A percentile compares a stretch with the other conserved stretches of the same genome.
These are phyloP conservation scores for Drosophila insularis DNA, from an alignment of 1,140 invertebrate species.

Conservation along the genomic window DNA sequence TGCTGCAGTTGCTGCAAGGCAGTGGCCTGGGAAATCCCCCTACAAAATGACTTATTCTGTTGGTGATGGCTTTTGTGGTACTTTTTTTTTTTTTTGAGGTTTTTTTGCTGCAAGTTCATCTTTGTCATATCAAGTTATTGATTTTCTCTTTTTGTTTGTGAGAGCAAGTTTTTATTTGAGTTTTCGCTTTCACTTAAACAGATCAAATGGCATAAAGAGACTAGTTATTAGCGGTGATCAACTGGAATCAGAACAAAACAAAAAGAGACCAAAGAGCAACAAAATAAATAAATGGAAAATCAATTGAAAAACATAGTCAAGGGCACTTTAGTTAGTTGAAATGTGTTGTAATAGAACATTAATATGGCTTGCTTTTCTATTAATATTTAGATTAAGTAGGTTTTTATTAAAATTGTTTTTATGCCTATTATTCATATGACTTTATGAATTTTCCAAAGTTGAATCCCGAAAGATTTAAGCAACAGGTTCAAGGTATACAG, in stretches of 20 bases:
- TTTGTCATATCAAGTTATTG: constrained; percentile 10
- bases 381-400: too few relatives aligned
- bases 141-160: not conserved
- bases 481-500: too few relatives aligned
- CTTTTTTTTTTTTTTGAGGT: not conserved
- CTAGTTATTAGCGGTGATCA: not conserved
- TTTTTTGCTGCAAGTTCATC: not conserved
- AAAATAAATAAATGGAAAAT: not conserved
- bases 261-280: too few relatives aligned
- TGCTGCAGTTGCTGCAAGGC: not conserved
- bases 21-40: not conserved
- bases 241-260: too few relatives aligned
- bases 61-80: not conserved
- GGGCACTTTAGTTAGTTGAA: too few relatives aligned
- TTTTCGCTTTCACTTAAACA: constrained; percentile 1
- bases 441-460: too few relatives aligned
- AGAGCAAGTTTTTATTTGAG: not conserved
- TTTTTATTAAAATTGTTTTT: too few relatives aligned
- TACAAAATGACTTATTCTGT: constrained; percentile 28
- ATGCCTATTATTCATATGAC: too few relatives aligned
- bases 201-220: not conserved
- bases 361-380: too few relatives aligned
- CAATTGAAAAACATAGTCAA: not conserved
- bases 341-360: too few relatives aligned
- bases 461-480: too few relatives aligned